Percentiles rank a stretch among this genome's conserved stretches.
Conservation (phyloP, 1,140 invertebrate species). For the Drosophila pectinifera region DNA sequence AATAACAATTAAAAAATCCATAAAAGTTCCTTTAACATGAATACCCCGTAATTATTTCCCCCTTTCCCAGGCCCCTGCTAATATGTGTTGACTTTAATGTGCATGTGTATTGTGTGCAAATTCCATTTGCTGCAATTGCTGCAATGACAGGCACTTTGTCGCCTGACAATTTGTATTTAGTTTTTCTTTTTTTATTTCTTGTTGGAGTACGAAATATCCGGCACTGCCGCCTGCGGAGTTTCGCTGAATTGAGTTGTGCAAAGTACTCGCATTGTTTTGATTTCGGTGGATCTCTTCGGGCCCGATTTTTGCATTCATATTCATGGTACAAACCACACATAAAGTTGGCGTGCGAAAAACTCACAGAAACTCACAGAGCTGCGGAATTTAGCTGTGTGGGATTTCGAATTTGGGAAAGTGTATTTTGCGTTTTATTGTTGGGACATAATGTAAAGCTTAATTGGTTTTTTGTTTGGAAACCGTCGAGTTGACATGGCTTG, state of each 20-base stretch:
- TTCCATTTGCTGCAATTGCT: conserved; percentile 65
- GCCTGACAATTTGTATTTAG: conserved; percentile 32
- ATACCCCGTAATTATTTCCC: neutral
- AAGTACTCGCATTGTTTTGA: conserved; percentile 54
- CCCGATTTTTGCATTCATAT: conserved; percentile 49
- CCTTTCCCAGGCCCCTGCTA: neutral
- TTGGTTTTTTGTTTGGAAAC: conserved; percentile 47
- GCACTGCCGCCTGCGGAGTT: conserved; percentile 22
- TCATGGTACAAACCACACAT: conserved; percentile 42
- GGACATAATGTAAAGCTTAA: conserved; percentile 39
- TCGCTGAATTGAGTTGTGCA: conserved; percentile 48
- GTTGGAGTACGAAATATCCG: conserved; percentile 44
- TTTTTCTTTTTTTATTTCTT: conserved; percentile 21
- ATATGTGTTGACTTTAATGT: conserved; percentile 10
- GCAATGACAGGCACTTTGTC: conserved; percentile 71
- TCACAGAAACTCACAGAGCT: conserved; percentile 27
- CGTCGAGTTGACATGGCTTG: conserved; percentile 24
- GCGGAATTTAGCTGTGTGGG: conserved; percentile 22
- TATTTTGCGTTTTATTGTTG: conserved; percentile 51
- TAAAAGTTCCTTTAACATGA: too few species aligned
- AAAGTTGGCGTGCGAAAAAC: conserved; percentile 61
- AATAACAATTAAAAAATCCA: too few species aligned
- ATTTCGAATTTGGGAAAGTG: conserved; percentile 46
- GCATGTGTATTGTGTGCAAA: conserved; percentile 11
- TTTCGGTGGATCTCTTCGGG: conserved; percentile 32